A percentile compares a stretch with the other conserved stretches of the same genome.
These are phyloP conservation scores for Aphidius ervi DNA, from an alignment of 1,140 invertebrate species.

Conservation along the genomic window DNA sequence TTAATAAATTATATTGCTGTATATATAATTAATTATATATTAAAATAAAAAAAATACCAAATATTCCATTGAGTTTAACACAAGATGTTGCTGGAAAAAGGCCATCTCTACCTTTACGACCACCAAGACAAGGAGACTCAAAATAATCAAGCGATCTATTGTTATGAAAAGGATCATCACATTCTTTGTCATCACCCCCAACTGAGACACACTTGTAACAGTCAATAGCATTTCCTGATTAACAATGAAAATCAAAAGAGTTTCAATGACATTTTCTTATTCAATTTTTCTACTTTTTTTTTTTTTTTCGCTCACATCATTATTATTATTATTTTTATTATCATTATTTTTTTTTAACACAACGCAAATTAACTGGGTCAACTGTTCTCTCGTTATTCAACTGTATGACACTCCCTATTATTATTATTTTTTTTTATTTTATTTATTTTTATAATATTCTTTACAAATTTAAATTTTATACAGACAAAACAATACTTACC, in stretches of 20 bases:
- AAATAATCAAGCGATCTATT: slow-evolving; percentile 79
- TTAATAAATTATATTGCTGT: slow-evolving; percentile 28
- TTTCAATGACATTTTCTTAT: too few species aligned
- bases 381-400: too few species aligned
- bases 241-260: not conserved
- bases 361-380: too few species aligned
- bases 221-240: slow-evolving; percentile 68
- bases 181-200: slow-evolving; percentile 78
- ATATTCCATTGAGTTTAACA: slow-evolving; percentile 86
- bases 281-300: too few species aligned
- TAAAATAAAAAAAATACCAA: slow-evolving; percentile 56
- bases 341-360: too few species aligned
- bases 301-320: too few species aligned
- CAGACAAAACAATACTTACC: too few species aligned
- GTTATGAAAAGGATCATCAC: slow-evolving; percentile 96
- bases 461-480: too few species aligned
- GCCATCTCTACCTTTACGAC: slow-evolving; percentile 84
- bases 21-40: not conserved
- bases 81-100: slow-evolving; percentile 95
- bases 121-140: slow-evolving; percentile 89
- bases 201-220: slow-evolving; percentile 96
- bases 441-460: too few species aligned
- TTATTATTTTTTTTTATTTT: too few species aligned
- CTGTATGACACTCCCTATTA: too few species aligned
- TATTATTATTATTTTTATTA: too few species aligned